Percentiles rank a stretch among this genome's conserved stretches.
Evolutionary conservation across 2,888 invertebrate genomes (phyloP).

Genomic region (Chloromyia formosa): DNA sequence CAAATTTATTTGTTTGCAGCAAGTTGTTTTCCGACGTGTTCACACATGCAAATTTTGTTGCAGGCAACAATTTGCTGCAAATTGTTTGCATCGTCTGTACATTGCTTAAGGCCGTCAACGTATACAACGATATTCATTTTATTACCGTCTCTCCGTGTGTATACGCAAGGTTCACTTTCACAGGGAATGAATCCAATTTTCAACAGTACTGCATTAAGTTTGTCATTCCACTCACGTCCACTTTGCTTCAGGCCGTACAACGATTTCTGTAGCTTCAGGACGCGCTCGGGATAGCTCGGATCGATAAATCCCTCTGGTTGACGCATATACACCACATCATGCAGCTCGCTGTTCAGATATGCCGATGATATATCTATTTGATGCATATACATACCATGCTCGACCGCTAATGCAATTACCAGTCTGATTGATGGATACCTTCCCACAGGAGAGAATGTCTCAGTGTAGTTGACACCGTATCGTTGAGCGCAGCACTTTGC

Average conservation of each 20-base stretch:
- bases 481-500: background rate
- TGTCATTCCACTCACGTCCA: conserved; percentile 31
- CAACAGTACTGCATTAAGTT: background rate
- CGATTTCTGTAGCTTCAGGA: conserved; percentile 8
- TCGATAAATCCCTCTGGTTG: background rate
- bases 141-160: background rate
- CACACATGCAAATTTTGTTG: no score
- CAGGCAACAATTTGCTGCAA: no score
- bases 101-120: background rate
- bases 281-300: background rate
- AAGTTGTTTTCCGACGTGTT: no score
- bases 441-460: conserved; percentile 48
- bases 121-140: background rate
- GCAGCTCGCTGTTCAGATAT: conserved; percentile 15
- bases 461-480: conserved; percentile 46
- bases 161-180: background rate
- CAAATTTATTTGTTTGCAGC: no score
- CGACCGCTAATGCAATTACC: conserved; percentile 21
- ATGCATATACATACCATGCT: conserved; percentile 1
- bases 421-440: conserved; percentile 25
- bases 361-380: conserved; percentile 29
- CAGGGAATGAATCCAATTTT: background rate
- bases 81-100: no score
- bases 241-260: conserved; percentile 37
- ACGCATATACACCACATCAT: background rate